Conservation (phyloP, 2,888 invertebrate genomes). For the Plagiodera versicolora region DNA sequence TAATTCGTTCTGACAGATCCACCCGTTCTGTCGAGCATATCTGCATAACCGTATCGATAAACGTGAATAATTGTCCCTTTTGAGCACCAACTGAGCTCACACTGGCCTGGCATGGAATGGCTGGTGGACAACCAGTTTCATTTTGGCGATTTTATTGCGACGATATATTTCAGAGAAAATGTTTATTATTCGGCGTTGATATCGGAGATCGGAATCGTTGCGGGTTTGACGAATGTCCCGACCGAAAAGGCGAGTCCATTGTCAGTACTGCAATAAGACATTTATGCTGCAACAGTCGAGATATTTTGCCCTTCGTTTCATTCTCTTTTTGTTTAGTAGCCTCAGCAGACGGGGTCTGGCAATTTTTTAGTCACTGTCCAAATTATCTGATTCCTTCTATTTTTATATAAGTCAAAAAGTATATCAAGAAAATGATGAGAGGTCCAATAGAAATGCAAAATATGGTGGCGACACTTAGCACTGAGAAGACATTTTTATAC, state of each 20-base stretch:
- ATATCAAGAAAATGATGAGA: no score
- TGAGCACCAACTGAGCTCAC: slow-evolving; percentile 6
- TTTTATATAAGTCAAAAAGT: no score
- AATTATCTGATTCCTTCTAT: no score
- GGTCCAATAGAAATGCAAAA: no score
- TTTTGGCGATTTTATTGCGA: slow-evolving; percentile 13
- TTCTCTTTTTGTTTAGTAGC: no score
- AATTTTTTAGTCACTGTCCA: no score
- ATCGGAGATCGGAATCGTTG: background rate
- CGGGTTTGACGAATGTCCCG: background rate
- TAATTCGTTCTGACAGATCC: slow-evolving; percentile 15
- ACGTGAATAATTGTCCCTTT: slow-evolving; percentile 15
- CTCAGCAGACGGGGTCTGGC: no score
- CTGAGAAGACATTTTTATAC: no score
- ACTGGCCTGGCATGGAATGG: background rate
- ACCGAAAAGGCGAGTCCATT: background rate
- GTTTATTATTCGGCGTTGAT: background rate
- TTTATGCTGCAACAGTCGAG: background rate
- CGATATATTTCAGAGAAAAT: slow-evolving; percentile 2
- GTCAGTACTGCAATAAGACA: background rate
- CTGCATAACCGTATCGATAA: slow-evolving; percentile 15
- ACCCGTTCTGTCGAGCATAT: slow-evolving; percentile 12
- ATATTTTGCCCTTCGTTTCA: no score
- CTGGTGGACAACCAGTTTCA: slow-evolving; percentile 11
- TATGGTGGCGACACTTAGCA: no score